Evolutionary conservation across 2,888 invertebrate species (phyloP).

Genomic region (Nomada lathburiana): DNA sequence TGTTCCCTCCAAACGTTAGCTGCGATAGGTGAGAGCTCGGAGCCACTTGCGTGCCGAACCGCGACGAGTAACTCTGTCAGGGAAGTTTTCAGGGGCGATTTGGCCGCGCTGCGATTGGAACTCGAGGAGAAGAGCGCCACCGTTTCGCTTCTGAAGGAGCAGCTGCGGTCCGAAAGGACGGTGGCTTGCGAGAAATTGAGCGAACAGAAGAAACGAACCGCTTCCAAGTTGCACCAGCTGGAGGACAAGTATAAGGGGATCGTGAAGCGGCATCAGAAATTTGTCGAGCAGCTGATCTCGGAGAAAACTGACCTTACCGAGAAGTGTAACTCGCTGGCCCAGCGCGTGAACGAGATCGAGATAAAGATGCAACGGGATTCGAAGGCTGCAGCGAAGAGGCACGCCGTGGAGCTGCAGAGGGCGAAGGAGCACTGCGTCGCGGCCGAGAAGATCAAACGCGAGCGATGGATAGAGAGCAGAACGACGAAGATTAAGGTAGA

Average conservation of each 20-base stretch:
- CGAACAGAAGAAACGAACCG: conserved; percentile 83
- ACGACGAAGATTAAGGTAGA: conserved; percentile 83
- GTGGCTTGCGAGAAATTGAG: conserved; percentile 83
- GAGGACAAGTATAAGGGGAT: conserved; percentile 90
- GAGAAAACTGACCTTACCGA: conserved; percentile 92
- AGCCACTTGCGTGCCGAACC: too few relatives aligned
- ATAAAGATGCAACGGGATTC: conserved; percentile 88
- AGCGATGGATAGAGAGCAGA: conserved; percentile 93
- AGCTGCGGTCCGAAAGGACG: conserved; percentile 82
- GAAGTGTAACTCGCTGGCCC: conserved; percentile 89
- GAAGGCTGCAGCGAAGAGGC: conserved; percentile 90
- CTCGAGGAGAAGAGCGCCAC: conserved; percentile 79
- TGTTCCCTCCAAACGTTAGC: neutral
- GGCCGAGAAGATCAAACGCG: conserved; percentile 90
- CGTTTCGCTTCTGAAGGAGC: conserved; percentile 77
- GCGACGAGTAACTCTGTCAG: neutral
- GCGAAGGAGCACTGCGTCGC: conserved; percentile 91
- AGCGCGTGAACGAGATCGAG: conserved; percentile 88
- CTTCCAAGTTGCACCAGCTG: conserved; percentile 86
- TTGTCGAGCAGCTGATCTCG: conserved; percentile 91
- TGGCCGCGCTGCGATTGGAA: conserved; percentile 73
- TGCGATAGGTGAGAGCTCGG: conserved; percentile 22
- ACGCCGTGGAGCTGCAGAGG: conserved; percentile 90
- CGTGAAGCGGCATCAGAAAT: conserved; percentile 92
- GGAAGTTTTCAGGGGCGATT: conserved; percentile 71